A percentile compares a stretch with the other conserved stretches of the same genome.
Conservation (phyloP, 2,888 invertebrate genomes). For the Lucinisca nassula region DNA sequence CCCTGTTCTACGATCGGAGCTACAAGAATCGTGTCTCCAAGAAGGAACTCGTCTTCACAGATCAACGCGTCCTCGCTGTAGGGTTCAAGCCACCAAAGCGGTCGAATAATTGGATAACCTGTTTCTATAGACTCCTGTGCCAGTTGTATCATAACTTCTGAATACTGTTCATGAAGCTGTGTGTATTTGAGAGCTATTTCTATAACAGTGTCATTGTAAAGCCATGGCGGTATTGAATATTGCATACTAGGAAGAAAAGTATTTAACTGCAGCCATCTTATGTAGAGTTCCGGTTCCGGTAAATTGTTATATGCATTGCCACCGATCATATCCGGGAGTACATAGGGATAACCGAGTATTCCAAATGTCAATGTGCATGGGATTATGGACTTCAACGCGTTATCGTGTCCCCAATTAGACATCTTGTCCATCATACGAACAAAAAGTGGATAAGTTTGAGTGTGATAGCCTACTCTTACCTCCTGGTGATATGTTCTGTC, state of each 20-base stretch:
- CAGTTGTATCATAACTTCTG: conserved; percentile 77
- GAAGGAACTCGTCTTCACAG: conserved; percentile 91
- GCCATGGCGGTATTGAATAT: conserved; percentile 91
- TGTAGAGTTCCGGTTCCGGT: conserved; percentile 89
- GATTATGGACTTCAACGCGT: conserved; percentile 93
- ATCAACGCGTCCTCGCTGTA: conserved; percentile 93
- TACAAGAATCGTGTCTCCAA: conserved; percentile 85
- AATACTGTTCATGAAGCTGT: conserved; percentile 77
- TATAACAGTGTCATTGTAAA: conserved; percentile 74
- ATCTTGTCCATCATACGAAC: conserved; percentile 93
- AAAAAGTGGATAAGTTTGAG: conserved; percentile 96
- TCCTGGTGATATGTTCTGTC: conserved; percentile 91
- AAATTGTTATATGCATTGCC: conserved; percentile 83
- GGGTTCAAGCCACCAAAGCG: conserved; percentile 96
- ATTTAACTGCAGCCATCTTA: conserved; percentile 95
- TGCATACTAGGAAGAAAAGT: conserved; percentile 97
- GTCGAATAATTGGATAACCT: conserved; percentile 94
- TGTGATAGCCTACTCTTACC: conserved; percentile 94
- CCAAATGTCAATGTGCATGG: conserved; percentile 91
- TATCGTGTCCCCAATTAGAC: conserved; percentile 94
- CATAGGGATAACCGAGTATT: conserved; percentile 92
- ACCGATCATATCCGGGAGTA: conserved; percentile 95
- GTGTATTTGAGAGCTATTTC: conserved; percentile 75
- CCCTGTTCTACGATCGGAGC: conserved; percentile 86
- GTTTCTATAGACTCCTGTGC: conserved; percentile 77